Base-by-base conservation (phyloP, 2,888 invertebrate species). In the Emmelina monodactyla region DNA sequence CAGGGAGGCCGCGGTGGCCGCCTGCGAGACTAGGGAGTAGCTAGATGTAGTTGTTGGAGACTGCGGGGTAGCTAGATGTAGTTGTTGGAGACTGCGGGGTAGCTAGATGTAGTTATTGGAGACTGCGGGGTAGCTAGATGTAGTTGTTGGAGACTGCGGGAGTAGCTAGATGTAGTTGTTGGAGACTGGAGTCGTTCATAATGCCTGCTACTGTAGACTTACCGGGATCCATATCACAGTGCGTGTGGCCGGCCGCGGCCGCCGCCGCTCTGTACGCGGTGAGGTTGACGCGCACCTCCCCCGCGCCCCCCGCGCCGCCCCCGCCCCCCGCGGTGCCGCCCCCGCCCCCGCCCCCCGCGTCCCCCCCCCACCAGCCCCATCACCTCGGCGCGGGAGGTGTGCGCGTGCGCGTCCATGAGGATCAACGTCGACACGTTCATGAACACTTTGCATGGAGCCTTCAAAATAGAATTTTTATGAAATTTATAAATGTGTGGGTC, bases 151-250 rank as follows among this genome's bases (percentile, higher is more conserved):
- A n/a, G n/a, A n/a, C n/a, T n/a, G n/a, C n/a, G n/a, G n/a, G n/a
- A n/a, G n/a, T n/a, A n/a, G n/a, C n/a, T n/a, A n/a, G n/a, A n/a
- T n/a, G n/a, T n/a, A n/a, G n/a, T n/a, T n/a, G n/a, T n/a, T n/a
- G n/a, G n/a, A n/a, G n/a, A n/a, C n/a, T n/a, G n/a, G n/a, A n/a
- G n/a, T n/a, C n/a, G n/a, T n/a, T n/a, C n/a, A n/a, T n/a, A n/a
- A n/a, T n/a, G n/a, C n/a, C n/a, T n/a, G n/a, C n/a, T n/a, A n/a
- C n/a, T n/a, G n/a, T 11, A 4, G n/a, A 14, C 40, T 44, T 42
- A 86, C 86, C 85, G 1, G 89, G 88, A 50, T 89, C 89, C 88
- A 90, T 89, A 47, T 91, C 90, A 58, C 90, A 90, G 66, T 88
- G 88, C 35, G 87, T 86, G 35, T 83, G 83, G 35, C 85, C 84